A percentile compares a stretch with the other conserved stretches of the same genome.
Evolutionary conservation across 2,113 vertebrate species (phyloP).

Genomic region (Aphelocoma coerulescens): DNA sequence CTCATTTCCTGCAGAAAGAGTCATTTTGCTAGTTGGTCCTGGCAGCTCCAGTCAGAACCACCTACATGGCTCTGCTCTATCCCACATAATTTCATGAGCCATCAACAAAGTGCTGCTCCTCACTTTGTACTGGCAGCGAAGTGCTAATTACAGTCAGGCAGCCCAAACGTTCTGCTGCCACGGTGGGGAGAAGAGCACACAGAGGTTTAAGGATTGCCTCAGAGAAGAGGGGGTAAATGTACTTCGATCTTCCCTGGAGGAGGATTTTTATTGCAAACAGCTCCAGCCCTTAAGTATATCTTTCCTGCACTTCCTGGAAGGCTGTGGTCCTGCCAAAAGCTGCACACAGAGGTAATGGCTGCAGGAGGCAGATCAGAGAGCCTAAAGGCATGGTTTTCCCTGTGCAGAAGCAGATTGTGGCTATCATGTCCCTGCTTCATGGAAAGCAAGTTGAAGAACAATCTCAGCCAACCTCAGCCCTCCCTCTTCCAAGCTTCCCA

Average conservation of each 20-base stretch:
- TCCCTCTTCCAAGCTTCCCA: background rate
- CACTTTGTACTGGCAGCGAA: background rate
- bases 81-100: background rate
- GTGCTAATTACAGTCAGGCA: background rate
- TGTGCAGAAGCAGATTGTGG: background rate
- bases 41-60: constrained; percentile 7
- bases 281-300: background rate
- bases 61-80: constrained; percentile 5
- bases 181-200: fast-evolving
- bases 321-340: background rate
- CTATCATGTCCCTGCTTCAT: background rate
- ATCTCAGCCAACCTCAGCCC: background rate
- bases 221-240: background rate
- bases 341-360: background rate
- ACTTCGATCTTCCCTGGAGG: background rate
- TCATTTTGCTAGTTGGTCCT: background rate
- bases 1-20: background rate
- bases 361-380: background rate
- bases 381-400: background rate
- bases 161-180: background rate
- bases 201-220: background rate
- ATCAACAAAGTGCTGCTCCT: background rate
- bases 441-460: background rate
- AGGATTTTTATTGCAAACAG: background rate
- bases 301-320: background rate